Evolutionary conservation across 2,888 invertebrate genomes (phyloP).

Genomic region (Drosophila fungiperda): DNA sequence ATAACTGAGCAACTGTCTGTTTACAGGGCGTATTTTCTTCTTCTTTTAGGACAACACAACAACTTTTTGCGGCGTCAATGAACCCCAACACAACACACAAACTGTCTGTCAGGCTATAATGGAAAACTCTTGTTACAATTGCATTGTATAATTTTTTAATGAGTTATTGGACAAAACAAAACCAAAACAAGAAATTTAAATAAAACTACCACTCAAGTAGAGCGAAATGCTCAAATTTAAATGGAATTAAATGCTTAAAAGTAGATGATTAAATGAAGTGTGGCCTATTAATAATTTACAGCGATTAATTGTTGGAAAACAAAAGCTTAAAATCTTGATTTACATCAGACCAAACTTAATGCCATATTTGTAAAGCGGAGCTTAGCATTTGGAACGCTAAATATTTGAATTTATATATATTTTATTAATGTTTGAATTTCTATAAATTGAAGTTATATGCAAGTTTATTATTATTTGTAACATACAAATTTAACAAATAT

Average conservation of each 20-base stretch:
- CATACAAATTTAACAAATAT: background rate
- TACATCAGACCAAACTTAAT: background rate
- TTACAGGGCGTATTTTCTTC: slow-evolving; percentile 21
- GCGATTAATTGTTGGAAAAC: slow-evolving; percentile 8
- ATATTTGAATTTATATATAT: background rate
- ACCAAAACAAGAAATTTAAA: background rate
- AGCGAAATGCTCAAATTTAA: slow-evolving; percentile 13
- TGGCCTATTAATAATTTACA: slow-evolving; percentile 14
- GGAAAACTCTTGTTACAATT: slow-evolving; percentile 59
- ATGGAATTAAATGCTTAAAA: slow-evolving; percentile 1
- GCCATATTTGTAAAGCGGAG: background rate
- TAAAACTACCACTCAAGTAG: background rate
- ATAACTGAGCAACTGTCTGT: slow-evolving; percentile 48
- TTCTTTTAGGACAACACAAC: slow-evolving; percentile 17
- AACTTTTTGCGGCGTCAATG: slow-evolving; percentile 58
- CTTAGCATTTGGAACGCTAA: background rate
- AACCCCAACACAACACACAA: slow-evolving; percentile 24
- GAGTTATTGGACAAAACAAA: slow-evolving; percentile 21
- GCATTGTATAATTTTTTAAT: slow-evolving; percentile 47
- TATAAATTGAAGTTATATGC: background rate
- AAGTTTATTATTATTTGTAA: background rate
- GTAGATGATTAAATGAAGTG: slow-evolving; percentile 15
- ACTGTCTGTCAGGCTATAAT: slow-evolving; percentile 41
- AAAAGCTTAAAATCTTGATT: background rate
- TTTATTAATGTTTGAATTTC: background rate